phyloP scores from a whole-genome alignment of 2,797 vertebrate genomes.

The Semotilus atromaculatus region DNA sequence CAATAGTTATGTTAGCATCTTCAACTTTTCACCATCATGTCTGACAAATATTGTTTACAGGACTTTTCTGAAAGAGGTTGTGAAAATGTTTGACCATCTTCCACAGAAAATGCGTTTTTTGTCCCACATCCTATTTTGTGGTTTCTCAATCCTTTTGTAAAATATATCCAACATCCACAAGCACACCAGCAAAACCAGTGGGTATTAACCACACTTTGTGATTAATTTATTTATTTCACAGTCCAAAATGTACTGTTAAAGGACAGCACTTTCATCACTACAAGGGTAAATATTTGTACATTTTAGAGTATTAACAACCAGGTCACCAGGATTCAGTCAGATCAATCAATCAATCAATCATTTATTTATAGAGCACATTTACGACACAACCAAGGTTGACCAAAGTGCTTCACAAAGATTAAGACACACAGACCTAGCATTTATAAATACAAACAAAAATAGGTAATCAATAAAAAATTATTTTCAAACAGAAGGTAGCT shows the following conservation, averaged over 20 bases:
- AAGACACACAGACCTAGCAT: too few species aligned
- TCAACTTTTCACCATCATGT: background rate
- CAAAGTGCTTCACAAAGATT: too few species aligned
- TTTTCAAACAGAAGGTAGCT: too few species aligned
- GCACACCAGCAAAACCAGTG: background rate
- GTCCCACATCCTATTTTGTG: constrained; percentile 6
- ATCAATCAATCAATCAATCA: too few species aligned
- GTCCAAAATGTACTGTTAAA: background rate
- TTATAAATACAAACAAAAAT: too few species aligned
- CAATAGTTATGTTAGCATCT: background rate
- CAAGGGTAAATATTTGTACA: background rate
- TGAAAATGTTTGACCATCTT: background rate
- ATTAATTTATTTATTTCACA: background rate
- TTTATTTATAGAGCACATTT: too few species aligned
- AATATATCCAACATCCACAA: background rate
- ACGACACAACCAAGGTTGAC: too few species aligned
- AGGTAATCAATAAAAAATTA: too few species aligned
- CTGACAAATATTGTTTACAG: background rate
- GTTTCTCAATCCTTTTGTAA: background rate
- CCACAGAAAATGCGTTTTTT: background rate
- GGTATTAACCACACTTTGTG: background rate
- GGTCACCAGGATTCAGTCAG: background rate
- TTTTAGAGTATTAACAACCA: background rate
- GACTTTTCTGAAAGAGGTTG: constrained; percentile 12
- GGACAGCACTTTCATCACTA: background rate